phyloP scores from a whole-genome alignment of 2,113 vertebrate species.

The Grantiella picta region DNA sequence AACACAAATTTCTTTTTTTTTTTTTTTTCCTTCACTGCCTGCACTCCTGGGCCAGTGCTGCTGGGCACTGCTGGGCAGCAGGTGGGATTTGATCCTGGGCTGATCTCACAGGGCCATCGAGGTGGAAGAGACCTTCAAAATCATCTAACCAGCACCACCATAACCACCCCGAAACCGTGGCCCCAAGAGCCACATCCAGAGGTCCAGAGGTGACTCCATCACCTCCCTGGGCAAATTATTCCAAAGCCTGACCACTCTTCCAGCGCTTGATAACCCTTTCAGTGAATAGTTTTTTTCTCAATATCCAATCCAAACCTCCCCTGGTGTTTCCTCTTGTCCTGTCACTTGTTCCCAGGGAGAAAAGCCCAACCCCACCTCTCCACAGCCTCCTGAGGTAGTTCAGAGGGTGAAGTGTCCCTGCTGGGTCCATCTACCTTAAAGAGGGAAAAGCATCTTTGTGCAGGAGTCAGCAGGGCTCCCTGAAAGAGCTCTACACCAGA shows the following conservation, averaged over 20 bases:
- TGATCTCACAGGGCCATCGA: neutral
- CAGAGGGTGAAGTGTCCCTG: neutral
- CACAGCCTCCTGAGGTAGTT: neutral
- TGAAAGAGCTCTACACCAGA: neutral
- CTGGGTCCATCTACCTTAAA: neutral
- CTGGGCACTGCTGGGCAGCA: neutral
- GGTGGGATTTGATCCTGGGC: neutral
- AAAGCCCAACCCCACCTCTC: neutral
- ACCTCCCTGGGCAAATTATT: neutral
- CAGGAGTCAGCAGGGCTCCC: neutral
- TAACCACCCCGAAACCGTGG: neutral
- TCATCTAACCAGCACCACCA: neutral
- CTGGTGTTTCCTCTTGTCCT: neutral
- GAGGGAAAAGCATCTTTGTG: neutral
- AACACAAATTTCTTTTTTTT: neutral
- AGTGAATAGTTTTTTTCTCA: neutral
- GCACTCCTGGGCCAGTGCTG: neutral
- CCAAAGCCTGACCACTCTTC: neutral
- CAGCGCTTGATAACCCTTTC: neutral
- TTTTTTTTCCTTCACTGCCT: neutral
- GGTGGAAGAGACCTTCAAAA: neutral
- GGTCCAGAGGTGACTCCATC: neutral
- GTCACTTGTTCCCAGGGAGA: neutral
- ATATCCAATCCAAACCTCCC: neutral
- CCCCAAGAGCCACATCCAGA: neutral